Conservation (phyloP, 2,888 invertebrate species). For the Drosophila nigricruria region DNA sequence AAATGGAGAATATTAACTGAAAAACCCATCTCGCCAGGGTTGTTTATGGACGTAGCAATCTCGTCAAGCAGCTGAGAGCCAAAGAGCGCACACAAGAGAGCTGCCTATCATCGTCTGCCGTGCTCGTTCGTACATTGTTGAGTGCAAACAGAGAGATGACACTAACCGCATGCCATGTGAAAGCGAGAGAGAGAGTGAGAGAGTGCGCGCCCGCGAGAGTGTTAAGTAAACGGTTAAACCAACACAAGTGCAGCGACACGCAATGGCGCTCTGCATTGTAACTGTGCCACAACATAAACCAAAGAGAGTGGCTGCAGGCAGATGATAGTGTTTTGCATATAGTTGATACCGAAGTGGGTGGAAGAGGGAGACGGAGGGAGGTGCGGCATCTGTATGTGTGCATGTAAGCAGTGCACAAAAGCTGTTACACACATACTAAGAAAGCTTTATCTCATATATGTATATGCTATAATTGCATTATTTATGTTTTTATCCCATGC, state of each 20-base stretch:
- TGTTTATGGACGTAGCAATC: neutral
- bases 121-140: conserved; percentile 3
- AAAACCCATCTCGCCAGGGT: conserved; percentile 7
- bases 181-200: neutral
- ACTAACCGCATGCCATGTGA: neutral
- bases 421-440: neutral
- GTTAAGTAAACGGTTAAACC: neutral
- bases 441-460: neutral
- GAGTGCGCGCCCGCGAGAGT: neutral
- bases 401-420: neutral
- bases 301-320: neutral
- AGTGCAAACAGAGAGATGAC: neutral
- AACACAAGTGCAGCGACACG: neutral
- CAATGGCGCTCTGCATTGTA: neutral
- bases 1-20: conserved; percentile 21
- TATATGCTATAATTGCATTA: too few relatives aligned
- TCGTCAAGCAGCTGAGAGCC: conserved; percentile 10
- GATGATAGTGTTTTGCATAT: neutral
- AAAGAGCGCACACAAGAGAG: conserved; percentile 7
- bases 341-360: too few relatives aligned
- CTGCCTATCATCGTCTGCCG: neutral
- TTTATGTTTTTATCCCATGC: too few relatives aligned
- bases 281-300: neutral
- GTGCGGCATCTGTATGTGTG: too few relatives aligned
- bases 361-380: neutral